Evolutionary conservation across 2,797 vertebrate species (phyloP), one percentile per base, ranked within the genome.

Genomic region (Acomys russatus): DNA sequence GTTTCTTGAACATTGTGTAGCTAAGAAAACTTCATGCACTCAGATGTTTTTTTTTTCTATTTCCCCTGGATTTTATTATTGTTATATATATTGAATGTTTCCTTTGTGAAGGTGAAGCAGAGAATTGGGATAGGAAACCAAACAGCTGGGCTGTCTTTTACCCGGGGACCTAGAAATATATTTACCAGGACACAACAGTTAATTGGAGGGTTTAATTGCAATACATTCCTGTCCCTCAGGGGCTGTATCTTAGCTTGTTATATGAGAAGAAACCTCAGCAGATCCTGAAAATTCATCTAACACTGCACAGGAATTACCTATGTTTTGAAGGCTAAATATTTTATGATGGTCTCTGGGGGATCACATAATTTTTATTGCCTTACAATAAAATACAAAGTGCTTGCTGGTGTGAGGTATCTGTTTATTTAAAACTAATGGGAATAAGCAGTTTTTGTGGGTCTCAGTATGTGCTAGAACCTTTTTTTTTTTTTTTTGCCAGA

Each of bases 311-410:
- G 59, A 94, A 94, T 20, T 74, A 77, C 87, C 68, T 93, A 11
- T 77, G 96, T 90, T 94, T 90, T 86, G 86, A 96, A 96, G 35
- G 90, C 82, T 94, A 63, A 96, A 94, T 97, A 95, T 54, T 97
- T 92, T 93, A 94, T 86, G 49, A 95, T 77, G 84, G n/a, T 9
- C 87, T 7, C 68, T 86, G 9, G 68, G 79, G 76, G 94, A 87
- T 95, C 87, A 96, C n/a, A 88, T 97, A 87, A 91, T 61, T 93
- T 95, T 95, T 95, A 93, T 51, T 96, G 84, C 56, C 35, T 96
- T 79, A 94, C 38, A 91, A 92, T 94, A 94, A 96, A 94, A 93
- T 64, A 85, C 49, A 63, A 94, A 92, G 44, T 1, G 38, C 28
- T 90, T 51, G 59, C 54, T 94, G 77, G 51, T 91, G 22, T 85